A percentile compares a stretch with the other conserved stretches of the same genome.
Conservation (phyloP, 2,113 vertebrate genomes). For the Leptodactylus fuscus region DNA sequence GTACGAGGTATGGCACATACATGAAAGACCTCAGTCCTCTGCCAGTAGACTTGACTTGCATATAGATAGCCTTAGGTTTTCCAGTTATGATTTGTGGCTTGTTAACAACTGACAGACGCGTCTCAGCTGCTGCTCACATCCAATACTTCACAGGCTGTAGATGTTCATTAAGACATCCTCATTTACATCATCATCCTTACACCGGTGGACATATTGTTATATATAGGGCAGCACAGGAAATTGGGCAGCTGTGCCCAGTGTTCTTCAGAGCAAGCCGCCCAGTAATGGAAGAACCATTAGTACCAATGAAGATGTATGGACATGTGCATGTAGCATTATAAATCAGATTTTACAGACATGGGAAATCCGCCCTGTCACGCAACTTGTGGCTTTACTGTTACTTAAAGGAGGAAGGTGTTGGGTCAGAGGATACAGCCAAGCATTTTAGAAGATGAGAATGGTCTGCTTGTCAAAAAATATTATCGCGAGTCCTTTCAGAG, state of each 20-base stretch:
- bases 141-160: constrained; percentile 15
- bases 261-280: constrained; percentile 39
- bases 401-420: constrained; percentile 10
- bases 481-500: constrained; percentile 24
- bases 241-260: constrained; percentile 43
- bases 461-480: constrained; percentile 28
- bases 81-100: constrained; percentile 8
- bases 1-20: no score
- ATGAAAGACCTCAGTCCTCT: no score
- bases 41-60: background rate
- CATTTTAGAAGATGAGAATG: constrained; percentile 28
- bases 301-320: constrained; percentile 38
- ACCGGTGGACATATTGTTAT: constrained; percentile 38
- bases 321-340: background rate
- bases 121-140: constrained; percentile 48
- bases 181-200: constrained; percentile 20
- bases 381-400: background rate
- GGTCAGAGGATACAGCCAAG: constrained; percentile 18
- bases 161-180: constrained; percentile 24
- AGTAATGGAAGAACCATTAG: constrained; percentile 7
- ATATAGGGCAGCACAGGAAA: constrained; percentile 42
- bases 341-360: constrained; percentile 33
- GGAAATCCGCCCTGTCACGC: background rate
- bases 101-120: constrained; percentile 30
- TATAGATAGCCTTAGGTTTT: no score